A percentile compares a stretch with the other conserved stretches of the same genome.
These are phyloP conservation scores for Trichogramma evanescens DNA, from an alignment of 2,888 invertebrate genomes.

Conservation along the genomic window DNA sequence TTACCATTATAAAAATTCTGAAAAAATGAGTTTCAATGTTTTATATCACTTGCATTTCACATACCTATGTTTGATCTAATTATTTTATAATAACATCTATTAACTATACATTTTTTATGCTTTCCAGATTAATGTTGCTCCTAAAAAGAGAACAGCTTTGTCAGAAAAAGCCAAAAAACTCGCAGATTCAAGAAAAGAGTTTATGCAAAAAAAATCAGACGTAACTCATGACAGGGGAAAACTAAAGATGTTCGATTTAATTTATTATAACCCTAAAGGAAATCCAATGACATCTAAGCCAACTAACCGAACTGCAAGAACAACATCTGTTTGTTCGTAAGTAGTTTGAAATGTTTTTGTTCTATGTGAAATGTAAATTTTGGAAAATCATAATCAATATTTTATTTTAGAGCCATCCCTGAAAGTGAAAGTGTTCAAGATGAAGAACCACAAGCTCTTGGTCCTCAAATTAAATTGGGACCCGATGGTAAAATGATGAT, in stretches of 20 bases:
- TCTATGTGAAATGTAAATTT: background rate
- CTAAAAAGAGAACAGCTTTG: slow-evolving; percentile 36
- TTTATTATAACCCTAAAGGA: slow-evolving; percentile 78
- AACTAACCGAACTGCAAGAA: slow-evolving; percentile 16
- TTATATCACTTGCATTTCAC: background rate
- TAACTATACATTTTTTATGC: slow-evolving; percentile 2
- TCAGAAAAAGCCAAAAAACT: slow-evolving; percentile 52
- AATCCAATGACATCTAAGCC: slow-evolving; percentile 59
- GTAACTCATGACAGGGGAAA: slow-evolving; percentile 57
- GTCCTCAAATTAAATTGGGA: slow-evolving; percentile 79
- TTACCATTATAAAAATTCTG: too few species aligned
- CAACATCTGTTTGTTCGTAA: slow-evolving; percentile 31
- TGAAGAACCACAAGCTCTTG: slow-evolving; percentile 54
- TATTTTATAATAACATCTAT: background rate
- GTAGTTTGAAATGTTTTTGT: slow-evolving; percentile 21
- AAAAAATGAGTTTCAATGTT: slow-evolving; percentile 10
- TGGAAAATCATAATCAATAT: slow-evolving; percentile 2
- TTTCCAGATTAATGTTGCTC: slow-evolving; percentile 20
- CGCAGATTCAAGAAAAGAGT: slow-evolving; percentile 52
- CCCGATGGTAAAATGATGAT: slow-evolving; percentile 78
- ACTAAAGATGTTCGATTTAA: slow-evolving; percentile 86
- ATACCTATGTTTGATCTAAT: background rate
- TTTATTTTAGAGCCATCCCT: slow-evolving; percentile 22
- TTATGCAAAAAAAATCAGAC: slow-evolving; percentile 50
- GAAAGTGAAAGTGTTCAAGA: slow-evolving; percentile 40